phyloP scores from a whole-genome alignment of 92 coral and sea anemone species.

The Epizoanthus fatuus region DNA sequence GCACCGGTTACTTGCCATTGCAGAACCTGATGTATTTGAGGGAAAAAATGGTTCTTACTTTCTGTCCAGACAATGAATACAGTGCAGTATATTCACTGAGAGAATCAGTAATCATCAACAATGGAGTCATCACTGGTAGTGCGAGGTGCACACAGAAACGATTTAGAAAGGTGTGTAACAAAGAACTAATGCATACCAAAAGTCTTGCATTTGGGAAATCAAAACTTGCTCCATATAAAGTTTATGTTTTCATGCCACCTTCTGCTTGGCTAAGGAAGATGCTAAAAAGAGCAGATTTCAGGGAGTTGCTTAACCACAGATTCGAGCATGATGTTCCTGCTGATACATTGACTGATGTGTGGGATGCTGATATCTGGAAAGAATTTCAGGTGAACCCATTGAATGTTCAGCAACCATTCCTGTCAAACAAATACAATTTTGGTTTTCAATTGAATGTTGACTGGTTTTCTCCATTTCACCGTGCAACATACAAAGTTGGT shows the following conservation, averaged over 20 bases:
- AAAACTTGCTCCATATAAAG: constrained; percentile 42
- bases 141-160: constrained; percentile 27
- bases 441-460: constrained; percentile 52
- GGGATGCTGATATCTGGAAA: constrained; percentile 46
- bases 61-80: constrained; percentile 51
- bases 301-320: constrained; percentile 3
- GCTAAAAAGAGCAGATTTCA: constrained; percentile 26
- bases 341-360: constrained; percentile 33
- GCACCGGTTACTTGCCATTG: constrained; percentile 22
- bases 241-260: constrained; percentile 49
- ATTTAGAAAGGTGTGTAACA: constrained; percentile 28
- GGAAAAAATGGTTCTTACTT: constrained; percentile 1
- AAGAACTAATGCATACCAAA: constrained; percentile 35
- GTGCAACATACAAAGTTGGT: constrained; percentile 34
- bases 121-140: constrained; percentile 47
- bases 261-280: constrained; percentile 50
- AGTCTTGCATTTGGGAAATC: constrained; percentile 39
- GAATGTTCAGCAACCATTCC: constrained; percentile 5
- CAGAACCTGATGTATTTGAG: constrained; percentile 19
- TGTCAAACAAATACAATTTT: constrained; percentile 37
- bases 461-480: constrained; percentile 57
- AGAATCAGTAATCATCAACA: constrained; percentile 30
- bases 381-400: constrained; percentile 23
- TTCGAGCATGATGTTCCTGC: constrained; percentile 11
- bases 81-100: constrained; percentile 25